Conservation (phyloP, 2,888 invertebrate genomes). For the Buathra laborator region DNA sequence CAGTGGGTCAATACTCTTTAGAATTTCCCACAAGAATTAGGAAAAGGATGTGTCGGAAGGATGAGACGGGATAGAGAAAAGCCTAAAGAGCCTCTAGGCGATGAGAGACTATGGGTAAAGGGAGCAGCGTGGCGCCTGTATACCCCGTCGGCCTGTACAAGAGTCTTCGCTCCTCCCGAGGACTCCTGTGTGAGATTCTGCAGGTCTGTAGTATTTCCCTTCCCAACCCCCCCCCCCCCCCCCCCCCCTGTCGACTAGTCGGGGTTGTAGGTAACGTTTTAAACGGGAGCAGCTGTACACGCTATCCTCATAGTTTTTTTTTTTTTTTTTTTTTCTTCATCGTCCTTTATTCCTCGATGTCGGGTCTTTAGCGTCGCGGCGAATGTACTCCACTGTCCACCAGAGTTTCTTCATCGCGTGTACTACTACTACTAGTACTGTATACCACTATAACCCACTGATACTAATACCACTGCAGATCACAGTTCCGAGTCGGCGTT, state of each 20-base stretch:
- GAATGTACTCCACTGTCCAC: slow-evolving; percentile 48
- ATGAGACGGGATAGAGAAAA: neutral
- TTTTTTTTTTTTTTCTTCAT: slow-evolving; percentile 43
- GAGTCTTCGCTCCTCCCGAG: neutral
- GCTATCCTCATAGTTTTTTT: slow-evolving; percentile 38
- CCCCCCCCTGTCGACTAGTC: neutral
- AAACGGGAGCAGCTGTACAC: slow-evolving; percentile 70
- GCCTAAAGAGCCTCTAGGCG: neutral
- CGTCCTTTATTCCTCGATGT: slow-evolving; percentile 62
- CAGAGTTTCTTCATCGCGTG: slow-evolving; percentile 16
- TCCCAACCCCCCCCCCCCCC: neutral
- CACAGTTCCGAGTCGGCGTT: slow-evolving; percentile 50
- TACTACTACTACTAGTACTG: neutral
- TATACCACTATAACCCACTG: slow-evolving; percentile 11
- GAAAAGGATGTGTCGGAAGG: slow-evolving; percentile 24
- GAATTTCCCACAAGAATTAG: slow-evolving; percentile 68
- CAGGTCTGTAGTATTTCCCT: slow-evolving; percentile 6
- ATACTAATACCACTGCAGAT: neutral
- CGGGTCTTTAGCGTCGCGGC: slow-evolving; percentile 59
- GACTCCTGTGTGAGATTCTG: neutral
- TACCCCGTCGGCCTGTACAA: neutral
- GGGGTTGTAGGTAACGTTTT: slow-evolving; percentile 62
- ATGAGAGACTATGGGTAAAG: slow-evolving; percentile 14
- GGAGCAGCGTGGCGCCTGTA: slow-evolving; percentile 58
- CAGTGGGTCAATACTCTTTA: slow-evolving; percentile 59